Conservation (phyloP, 1,140 invertebrate species). For the Drosophila suzukii region DNA sequence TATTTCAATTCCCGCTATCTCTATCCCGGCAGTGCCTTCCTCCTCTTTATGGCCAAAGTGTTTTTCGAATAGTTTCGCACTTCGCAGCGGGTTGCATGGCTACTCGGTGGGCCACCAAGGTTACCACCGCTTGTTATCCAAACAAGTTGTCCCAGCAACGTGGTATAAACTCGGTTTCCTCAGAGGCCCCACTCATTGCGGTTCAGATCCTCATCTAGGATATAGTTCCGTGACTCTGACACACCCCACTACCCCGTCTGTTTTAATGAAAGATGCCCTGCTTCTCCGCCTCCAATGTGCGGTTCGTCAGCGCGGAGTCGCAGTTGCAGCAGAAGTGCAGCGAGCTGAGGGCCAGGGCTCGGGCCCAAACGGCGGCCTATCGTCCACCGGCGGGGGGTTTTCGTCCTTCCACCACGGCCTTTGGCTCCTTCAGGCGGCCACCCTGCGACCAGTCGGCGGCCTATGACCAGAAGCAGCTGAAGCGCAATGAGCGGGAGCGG, state of each 20-base stretch:
- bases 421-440: constrained; percentile 34
- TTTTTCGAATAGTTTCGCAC: constrained; percentile 43
- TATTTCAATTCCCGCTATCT: constrained; percentile 26
- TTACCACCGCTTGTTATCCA: constrained; percentile 57
- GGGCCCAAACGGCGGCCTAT: constrained; percentile 68
- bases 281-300: constrained; percentile 75
- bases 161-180: background rate
- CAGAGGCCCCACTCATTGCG: background rate
- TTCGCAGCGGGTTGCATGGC: constrained; percentile 31
- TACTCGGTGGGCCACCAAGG: constrained; percentile 54
- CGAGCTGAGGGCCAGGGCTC: constrained; percentile 54
- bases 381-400: constrained; percentile 49
- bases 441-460: constrained; percentile 52
- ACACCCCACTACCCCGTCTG: constrained; percentile 6
- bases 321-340: constrained; percentile 53
- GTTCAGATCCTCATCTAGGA: background rate
- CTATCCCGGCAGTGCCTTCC: background rate
- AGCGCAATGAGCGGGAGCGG: constrained; percentile 60
- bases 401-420: constrained; percentile 38
- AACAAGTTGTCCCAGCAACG: constrained; percentile 48
- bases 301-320: constrained; percentile 65
- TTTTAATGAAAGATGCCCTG: constrained; percentile 64
- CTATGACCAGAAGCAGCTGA: constrained; percentile 65
- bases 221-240: constrained; percentile 1
- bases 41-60: constrained; percentile 16